Evolutionary conservation across 1,140 invertebrate genomes (phyloP), one percentile per base, ranked within the genome.

Genomic region (Drosophila setifemur): DNA sequence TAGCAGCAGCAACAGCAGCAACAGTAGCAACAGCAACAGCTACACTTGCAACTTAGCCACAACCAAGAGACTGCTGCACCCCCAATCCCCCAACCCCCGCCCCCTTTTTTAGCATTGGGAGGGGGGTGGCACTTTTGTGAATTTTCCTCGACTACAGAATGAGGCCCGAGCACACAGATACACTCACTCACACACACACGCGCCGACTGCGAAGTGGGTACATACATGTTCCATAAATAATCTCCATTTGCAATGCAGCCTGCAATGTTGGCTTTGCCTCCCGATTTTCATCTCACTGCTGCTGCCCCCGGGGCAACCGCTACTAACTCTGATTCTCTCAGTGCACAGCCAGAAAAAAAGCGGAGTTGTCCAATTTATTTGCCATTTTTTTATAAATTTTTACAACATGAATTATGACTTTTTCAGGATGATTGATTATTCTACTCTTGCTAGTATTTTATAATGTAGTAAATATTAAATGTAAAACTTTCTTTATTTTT

Each of bases 191-290:
- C 31, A 40, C 14, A 21, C 23, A 19, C 44, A 18, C 14, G 19
- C 19, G 19, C 31, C n/a, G n/a, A n/a, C n/a, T n/a, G n/a, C n/a
- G n/a, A n/a, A n/a, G 25, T 14, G 26, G n/a, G 25, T 18, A 2
- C 33, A 9, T 39, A 14, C 16, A 35, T 28, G 29, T 55, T 63
- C 49, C 73, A 78, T 78, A 73, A 78, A 76, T 78, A 78, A 78
- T 72, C 61, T 69, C 47, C 61, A 76, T 78, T 68, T 76, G 72
- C 75, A 68, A 68, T 78, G 61, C 55, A 66, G 70, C 67, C 50
- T 39, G 55, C 53, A 63, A 23, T 40, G 47, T 52, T 60, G 75
- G 50, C 52, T 58, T 58, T 63, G 2, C 50, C 42, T 33, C 14
- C 9, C 19, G 44, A 48, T 31, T 40, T 25, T 49, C 35, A 33